Conservation (phyloP, 2,888 invertebrate genomes). For the Ophion costatus region DNA sequence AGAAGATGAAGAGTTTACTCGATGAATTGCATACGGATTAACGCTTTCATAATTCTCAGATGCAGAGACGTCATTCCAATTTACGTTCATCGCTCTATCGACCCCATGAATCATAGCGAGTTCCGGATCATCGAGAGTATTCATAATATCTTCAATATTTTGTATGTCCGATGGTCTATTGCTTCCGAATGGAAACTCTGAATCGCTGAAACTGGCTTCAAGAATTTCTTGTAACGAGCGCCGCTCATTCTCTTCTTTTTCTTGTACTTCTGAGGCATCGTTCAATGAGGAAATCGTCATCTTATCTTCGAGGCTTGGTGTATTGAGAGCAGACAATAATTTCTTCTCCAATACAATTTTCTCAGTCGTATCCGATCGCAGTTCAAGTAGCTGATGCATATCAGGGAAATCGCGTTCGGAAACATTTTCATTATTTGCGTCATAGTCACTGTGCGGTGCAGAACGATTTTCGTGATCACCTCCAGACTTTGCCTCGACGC, state of each 20-base stretch:
- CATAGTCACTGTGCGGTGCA: not conserved
- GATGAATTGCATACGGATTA: slow-evolving; percentile 24
- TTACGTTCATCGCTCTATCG: not conserved
- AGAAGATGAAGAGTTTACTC: slow-evolving; percentile 9
- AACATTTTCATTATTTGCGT: not conserved
- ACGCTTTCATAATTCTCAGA: not conserved
- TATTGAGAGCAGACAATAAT: too few species aligned
- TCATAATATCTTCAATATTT: slow-evolving; percentile 25
- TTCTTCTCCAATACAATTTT: slow-evolving; percentile 1
- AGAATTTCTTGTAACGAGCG: slow-evolving; percentile 19
- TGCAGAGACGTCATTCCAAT: not conserved
- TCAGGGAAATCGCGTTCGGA: not conserved
- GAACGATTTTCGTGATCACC: too few species aligned
- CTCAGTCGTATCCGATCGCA: not conserved
- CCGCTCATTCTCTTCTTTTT: slow-evolving; percentile 7
- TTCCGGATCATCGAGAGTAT: slow-evolving; percentile 40
- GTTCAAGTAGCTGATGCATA: not conserved
- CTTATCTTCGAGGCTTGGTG: too few species aligned
- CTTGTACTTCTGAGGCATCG: slow-evolving; percentile 13
- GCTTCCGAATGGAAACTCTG: slow-evolving; percentile 11
- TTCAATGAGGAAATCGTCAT: too few species aligned
- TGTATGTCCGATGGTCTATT: slow-evolving; percentile 13
- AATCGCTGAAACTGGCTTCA: slow-evolving; percentile 21
- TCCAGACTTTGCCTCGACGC: not conserved
- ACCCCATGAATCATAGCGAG: slow-evolving; percentile 15